phyloP scores from a whole-genome alignment of 2,113 vertebrate species.

The Microtus montanus region DNA sequence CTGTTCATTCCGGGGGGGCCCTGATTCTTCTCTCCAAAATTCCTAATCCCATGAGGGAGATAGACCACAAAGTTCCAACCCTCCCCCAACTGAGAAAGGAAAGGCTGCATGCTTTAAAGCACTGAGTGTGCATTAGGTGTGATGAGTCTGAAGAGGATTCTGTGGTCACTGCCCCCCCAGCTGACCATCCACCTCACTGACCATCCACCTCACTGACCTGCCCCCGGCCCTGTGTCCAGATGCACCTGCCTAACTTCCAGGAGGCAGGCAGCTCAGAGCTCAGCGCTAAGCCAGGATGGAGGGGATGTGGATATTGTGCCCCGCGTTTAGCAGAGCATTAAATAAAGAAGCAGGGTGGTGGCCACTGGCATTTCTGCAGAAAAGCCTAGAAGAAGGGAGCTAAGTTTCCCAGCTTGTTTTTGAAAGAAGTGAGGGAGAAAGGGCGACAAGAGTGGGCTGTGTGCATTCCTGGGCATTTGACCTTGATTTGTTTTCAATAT shows the following conservation, averaged over 20 bases:
- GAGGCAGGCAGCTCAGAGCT: not conserved
- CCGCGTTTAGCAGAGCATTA: not conserved
- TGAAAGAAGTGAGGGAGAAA: not conserved
- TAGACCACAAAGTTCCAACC: not conserved
- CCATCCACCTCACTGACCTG: not conserved
- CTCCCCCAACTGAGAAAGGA: not conserved
- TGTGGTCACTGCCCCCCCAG: not conserved
- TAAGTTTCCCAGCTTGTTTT: not conserved
- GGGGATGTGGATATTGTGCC: not conserved
- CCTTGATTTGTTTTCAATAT: not conserved
- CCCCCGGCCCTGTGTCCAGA: not conserved
- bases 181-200: not conserved
- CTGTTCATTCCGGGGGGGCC: not conserved
- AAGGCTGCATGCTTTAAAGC: not conserved
- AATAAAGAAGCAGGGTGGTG: not conserved
- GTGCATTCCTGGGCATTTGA: not conserved
- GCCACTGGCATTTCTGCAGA: not conserved
- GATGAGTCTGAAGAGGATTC: not conserved
- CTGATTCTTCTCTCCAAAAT: conserved; percentile 4
- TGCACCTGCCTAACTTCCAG: no score
- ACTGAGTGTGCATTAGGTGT: not conserved
- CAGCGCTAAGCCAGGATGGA: not conserved
- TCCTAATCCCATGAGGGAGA: not conserved
- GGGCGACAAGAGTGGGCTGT: not conserved
- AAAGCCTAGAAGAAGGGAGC: conserved; percentile 9